Evolutionary conservation across 1,140 invertebrate species (phyloP).

Genomic region (Cydia amplana): DNA sequence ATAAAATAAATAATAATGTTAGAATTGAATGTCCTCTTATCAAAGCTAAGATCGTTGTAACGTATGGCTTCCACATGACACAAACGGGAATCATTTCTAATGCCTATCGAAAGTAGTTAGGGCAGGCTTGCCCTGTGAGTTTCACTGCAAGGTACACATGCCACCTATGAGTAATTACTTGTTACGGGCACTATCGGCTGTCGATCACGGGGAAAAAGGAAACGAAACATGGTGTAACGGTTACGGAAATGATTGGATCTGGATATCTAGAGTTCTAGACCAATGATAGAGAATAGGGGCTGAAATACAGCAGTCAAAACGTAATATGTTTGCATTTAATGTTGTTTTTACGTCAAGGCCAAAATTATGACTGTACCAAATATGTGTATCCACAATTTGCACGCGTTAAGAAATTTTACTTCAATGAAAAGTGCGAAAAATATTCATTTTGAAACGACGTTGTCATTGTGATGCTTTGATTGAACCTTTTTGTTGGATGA

Average conservation of each 20-base stretch:
- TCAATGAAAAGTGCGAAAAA: no score
- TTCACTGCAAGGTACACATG: constrained; percentile 25
- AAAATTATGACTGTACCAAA: no score
- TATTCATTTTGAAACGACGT: neutral
- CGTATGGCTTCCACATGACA: neutral
- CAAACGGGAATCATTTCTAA: constrained; percentile 30
- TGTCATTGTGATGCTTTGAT: constrained; percentile 1
- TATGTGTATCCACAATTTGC: no score
- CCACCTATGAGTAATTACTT: constrained; percentile 27
- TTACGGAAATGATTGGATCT: neutral
- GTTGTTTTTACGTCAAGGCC: no score
- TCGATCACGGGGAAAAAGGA: constrained; percentile 12
- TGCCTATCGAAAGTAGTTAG: constrained; percentile 31
- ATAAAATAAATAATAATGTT: neutral
- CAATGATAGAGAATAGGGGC: neutral
- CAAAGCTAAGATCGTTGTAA: neutral
- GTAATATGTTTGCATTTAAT: neutral
- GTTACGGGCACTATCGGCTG: neutral
- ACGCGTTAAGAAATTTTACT: no score
- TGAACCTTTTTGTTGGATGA: constrained; percentile 22
- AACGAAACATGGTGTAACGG: neutral
- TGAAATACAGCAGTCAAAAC: neutral
- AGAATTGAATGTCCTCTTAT: neutral
- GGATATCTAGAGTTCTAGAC: neutral
- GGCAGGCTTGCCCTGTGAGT: constrained; percentile 14